A percentile compares a stretch with the other conserved stretches of the same genome.
Evolutionary conservation across 2,888 invertebrate genomes (phyloP).

Genomic region (Rhyacophila evoluta): DNA sequence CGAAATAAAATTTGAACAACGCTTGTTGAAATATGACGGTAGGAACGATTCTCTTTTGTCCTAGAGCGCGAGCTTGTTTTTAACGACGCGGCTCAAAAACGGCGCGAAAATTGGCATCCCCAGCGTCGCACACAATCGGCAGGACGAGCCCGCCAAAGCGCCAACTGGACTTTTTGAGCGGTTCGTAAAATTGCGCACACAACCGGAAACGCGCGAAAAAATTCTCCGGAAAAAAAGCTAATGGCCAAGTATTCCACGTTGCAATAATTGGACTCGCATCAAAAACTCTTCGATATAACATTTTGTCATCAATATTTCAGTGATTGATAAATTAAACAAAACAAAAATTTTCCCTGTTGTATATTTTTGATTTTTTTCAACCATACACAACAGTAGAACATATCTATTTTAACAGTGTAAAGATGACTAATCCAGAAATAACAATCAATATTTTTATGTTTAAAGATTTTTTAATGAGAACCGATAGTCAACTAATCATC

Average conservation of each 20-base stretch:
- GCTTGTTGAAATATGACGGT: not conserved
- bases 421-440: too few relatives aligned
- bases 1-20: not conserved
- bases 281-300: not conserved
- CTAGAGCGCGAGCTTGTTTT: conserved; percentile 26
- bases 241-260: not conserved
- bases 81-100: conserved; percentile 28
- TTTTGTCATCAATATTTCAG: not conserved
- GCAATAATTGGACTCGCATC: not conserved
- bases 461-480: too few relatives aligned
- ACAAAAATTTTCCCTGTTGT: too few relatives aligned
- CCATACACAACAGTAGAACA: too few relatives aligned
- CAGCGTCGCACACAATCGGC: not conserved
- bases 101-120: conserved; percentile 25
- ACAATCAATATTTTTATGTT: too few relatives aligned
- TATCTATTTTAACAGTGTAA: too few relatives aligned
- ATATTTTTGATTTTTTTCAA: too few relatives aligned
- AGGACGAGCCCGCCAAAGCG: not conserved
- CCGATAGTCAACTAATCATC: too few relatives aligned
- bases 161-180: not conserved
- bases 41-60: conserved; percentile 14
- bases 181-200: not conserved
- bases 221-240: not conserved
- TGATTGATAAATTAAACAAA: too few relatives aligned
- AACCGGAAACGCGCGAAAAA: conserved; percentile 23